phyloP scores from a whole-genome alignment of 2,888 invertebrate genomes.

The Lepidocyrtinus sp. region DNA sequence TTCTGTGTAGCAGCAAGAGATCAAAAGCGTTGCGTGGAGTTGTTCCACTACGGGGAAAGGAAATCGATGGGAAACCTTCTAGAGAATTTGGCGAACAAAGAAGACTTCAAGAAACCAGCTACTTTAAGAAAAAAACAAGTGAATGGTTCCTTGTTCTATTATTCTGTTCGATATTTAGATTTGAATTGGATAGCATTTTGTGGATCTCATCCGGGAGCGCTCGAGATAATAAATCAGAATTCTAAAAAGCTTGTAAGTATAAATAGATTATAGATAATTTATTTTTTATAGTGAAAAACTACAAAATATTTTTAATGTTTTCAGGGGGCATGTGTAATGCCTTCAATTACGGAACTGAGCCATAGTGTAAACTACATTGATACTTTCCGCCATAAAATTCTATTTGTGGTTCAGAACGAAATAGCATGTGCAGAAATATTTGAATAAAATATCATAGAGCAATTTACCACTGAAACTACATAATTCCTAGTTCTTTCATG shows the following conservation, averaged over 20 bases:
- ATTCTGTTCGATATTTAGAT: slow-evolving; percentile 59
- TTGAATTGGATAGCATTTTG: slow-evolving; percentile 76
- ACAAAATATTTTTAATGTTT: too few species aligned
- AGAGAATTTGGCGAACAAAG: background rate
- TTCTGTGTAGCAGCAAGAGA: slow-evolving; percentile 79
- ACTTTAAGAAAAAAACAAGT: too few species aligned
- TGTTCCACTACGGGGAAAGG: slow-evolving; percentile 18
- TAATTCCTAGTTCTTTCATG: background rate
- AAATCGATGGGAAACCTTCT: slow-evolving; percentile 25
- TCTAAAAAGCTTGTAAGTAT: slow-evolving; percentile 73
- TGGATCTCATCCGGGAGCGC: slow-evolving; percentile 77
- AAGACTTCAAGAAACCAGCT: too few species aligned
- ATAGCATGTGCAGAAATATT: slow-evolving; percentile 52
- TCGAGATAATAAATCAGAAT: slow-evolving; percentile 78
- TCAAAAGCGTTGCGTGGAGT: slow-evolving; percentile 72
- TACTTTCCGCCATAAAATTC: slow-evolving; percentile 28
- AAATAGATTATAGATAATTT: too few species aligned
- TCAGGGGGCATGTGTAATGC: slow-evolving; percentile 75
- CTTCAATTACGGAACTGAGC: slow-evolving; percentile 75
- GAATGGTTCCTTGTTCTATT: slow-evolving; percentile 48
- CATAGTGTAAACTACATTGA: slow-evolving; percentile 77
- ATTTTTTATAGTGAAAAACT: background rate
- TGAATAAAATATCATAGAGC: slow-evolving; percentile 24
- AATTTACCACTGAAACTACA: background rate
- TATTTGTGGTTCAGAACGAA: slow-evolving; percentile 33